A percentile compares a stretch with the other conserved stretches of the same genome.
Conservation (phyloP, 2,113 vertebrate genomes). For the Pelusios castaneus region DNA sequence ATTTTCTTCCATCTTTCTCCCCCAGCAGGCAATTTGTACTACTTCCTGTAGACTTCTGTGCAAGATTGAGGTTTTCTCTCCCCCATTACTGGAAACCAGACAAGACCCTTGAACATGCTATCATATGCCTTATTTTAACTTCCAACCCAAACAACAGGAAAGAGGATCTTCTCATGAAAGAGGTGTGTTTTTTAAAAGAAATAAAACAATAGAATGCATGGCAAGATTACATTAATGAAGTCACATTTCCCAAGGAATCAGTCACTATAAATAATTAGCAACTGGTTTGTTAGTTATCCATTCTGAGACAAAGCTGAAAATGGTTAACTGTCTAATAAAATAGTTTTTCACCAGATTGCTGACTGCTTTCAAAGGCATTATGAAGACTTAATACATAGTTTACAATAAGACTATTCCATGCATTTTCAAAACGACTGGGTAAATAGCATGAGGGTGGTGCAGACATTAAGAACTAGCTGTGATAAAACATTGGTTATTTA, state of each 20-base stretch:
- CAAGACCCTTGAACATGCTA: accelerated
- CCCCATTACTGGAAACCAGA: accelerated
- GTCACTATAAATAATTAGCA: not conserved
- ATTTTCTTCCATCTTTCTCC: not conserved
- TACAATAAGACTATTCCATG: not conserved
- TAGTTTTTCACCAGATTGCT: not conserved
- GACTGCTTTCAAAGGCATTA: not conserved
- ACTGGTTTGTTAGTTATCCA: not conserved
- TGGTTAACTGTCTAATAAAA: not conserved
- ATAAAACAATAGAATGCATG: not conserved
- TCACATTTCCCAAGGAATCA: not conserved
- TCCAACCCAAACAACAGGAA: not conserved
- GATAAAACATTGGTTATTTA: not conserved
- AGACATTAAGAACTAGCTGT: not conserved
- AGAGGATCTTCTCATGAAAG: not conserved
- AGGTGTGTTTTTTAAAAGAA: not conserved
- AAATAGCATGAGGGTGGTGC: not conserved
- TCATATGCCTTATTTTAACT: not conserved
- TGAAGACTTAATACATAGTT: not conserved
- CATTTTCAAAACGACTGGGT: not conserved
- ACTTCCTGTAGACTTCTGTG: not conserved
- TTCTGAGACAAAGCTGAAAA: not conserved
- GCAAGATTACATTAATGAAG: not conserved
- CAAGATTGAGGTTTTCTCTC: not conserved
- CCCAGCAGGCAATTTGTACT: not conserved